Conservation (phyloP, 2,113 vertebrate species). For the Willisornis vidua region DNA sequence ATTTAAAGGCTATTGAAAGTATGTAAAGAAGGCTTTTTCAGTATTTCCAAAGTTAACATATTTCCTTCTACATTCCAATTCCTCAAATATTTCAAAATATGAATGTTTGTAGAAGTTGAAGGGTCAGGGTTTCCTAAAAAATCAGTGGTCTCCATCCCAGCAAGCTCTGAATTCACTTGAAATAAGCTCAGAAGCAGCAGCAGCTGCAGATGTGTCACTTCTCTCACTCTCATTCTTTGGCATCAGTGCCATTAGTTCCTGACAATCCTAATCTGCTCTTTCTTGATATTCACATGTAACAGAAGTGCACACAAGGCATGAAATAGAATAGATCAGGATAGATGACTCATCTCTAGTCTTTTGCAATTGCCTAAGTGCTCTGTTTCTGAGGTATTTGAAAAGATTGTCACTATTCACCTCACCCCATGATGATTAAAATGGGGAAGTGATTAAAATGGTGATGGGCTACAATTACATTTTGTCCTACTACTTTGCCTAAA, state of each 20-base stretch:
- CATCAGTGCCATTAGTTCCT: background rate
- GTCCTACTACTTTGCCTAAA: background rate
- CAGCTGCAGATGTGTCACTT: background rate
- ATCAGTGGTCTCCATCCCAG: background rate
- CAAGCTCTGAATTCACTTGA: background rate
- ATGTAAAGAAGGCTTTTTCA: background rate
- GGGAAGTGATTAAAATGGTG: background rate
- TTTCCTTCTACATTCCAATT: background rate
- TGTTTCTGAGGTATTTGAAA: slow-evolving; percentile 25
- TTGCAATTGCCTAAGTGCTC: background rate
- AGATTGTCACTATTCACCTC: slow-evolving; percentile 8
- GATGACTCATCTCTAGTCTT: background rate
- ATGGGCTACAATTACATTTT: background rate
- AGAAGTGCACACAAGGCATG: background rate
- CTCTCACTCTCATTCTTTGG: background rate
- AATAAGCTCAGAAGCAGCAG: background rate
- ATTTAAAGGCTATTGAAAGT: background rate
- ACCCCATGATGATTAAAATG: background rate
- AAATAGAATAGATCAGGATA: background rate
- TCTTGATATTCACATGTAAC: background rate
- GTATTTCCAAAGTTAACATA: background rate
- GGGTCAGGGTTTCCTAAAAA: background rate
- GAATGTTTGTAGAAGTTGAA: background rate
- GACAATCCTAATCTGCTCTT: background rate
- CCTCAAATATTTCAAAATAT: background rate